Evolutionary conservation across 2,113 vertebrate genomes (phyloP), one percentile per base, ranked within the genome.

Genomic region (Barbus barbus): DNA sequence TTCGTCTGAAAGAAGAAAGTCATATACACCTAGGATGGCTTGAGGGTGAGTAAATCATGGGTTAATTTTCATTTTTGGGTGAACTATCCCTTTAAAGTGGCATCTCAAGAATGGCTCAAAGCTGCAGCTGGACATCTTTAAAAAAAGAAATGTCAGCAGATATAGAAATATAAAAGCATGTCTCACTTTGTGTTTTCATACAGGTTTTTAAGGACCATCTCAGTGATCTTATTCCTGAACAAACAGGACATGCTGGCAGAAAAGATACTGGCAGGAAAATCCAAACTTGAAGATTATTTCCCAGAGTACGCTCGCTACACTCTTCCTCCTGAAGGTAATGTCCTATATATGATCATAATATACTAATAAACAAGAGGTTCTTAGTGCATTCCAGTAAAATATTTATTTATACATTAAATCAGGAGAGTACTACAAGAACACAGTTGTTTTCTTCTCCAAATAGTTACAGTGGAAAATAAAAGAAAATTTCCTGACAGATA

Each of bases 241-340:
- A 99, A 99, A 91, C 98, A 99, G 89, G 98, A 99, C 63, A 96
- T 99, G 91, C 92, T 99, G 76, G 98, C 97, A 74, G 98, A 99
- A 81, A 99, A 99, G 87, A 97, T 99, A 89, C 90, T 99, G 92
- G 97, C 98, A 31, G 98, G 98, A 84, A 99, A 99, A 89, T 99
- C 97, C 87, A 98, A 97, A 94, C 96, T 99, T 16, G 98, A 99
- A 92, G 98, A 99, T 94, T 99, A 99, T 90, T 99, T 99, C 86
- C 97, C 97, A 0, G 97, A 99, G 87, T 99, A 97, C 1, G 91
- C 86, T 73, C 96, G 96, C 90, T 99, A 99, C 73, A 96, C 95
- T 48, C 93, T 97, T 87, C 95, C 97, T 61, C 93, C 95, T 87
- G 98, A 99, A 78, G 95, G 98, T 97, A 93, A 65, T 36, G 26